Conservation (phyloP, 2,797 vertebrate genomes). For the Sphenodon punctatus region DNA sequence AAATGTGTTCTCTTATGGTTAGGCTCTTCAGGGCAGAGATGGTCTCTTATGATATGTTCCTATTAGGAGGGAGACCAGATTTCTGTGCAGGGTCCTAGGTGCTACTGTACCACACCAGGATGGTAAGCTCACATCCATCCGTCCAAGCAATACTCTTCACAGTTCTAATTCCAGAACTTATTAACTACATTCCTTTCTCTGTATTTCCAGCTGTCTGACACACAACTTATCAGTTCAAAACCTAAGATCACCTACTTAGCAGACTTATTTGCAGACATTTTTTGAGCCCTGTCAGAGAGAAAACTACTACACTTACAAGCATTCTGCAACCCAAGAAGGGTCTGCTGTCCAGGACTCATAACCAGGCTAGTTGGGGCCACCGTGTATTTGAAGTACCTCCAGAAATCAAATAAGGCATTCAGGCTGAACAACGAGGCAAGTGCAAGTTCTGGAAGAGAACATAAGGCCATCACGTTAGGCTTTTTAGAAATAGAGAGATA, state of each 20-base stretch:
- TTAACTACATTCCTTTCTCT: neutral
- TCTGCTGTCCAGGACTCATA: constrained; percentile 85
- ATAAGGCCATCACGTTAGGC: neutral
- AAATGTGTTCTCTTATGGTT: too few relatives aligned
- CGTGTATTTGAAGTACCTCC: constrained; percentile 95
- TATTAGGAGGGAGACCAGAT: too few relatives aligned
- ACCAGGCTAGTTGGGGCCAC: constrained; percentile 85
- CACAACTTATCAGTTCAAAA: too few relatives aligned
- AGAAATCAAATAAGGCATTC: constrained; percentile 95
- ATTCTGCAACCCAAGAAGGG: constrained; percentile 81
- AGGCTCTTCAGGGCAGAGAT: too few relatives aligned
- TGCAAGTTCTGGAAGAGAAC: constrained; percentile 81
- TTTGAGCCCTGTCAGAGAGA: neutral
- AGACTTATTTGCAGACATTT: neutral
- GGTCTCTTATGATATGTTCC: too few relatives aligned
- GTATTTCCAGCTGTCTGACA: neutral
- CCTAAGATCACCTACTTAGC: neutral
- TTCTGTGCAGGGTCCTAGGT: too few relatives aligned
- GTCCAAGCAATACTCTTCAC: too few relatives aligned
- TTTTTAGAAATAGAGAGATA: neutral
- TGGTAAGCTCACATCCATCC: too few relatives aligned
- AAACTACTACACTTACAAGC: constrained; percentile 14
- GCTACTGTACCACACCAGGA: too few relatives aligned
- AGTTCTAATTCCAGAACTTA: neutral
- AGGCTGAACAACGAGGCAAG: constrained; percentile 90